Conservation (phyloP, 2,888 invertebrate species). For the Ecliptopera silaceata region DNA sequence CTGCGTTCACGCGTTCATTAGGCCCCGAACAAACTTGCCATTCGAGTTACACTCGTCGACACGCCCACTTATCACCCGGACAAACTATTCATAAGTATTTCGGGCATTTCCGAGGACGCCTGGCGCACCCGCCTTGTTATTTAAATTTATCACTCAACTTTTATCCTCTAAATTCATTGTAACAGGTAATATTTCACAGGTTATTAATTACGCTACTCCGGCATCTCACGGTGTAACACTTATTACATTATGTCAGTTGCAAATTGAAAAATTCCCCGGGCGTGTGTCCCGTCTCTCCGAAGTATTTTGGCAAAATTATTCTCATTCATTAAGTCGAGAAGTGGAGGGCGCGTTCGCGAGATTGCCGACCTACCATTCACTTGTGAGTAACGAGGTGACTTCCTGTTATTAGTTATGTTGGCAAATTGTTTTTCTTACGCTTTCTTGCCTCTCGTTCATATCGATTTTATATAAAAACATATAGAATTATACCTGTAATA, state of each 20-base stretch:
- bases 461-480: conserved; percentile 54
- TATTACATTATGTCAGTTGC: conserved; percentile 82
- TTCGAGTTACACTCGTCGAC: conserved; percentile 63
- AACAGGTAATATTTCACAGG: conserved; percentile 82
- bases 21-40: conserved; percentile 74
- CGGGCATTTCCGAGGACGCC: conserved; percentile 52
- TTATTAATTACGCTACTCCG: conserved; percentile 80
- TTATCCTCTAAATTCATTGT: conserved; percentile 81
- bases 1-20: conserved; percentile 82
- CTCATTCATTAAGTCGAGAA: conserved; percentile 81
- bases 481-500: conserved; percentile 44
- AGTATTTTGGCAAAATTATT: conserved; percentile 83
- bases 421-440: conserved; percentile 76
- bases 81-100: conserved; percentile 80
- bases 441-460: conserved; percentile 53
- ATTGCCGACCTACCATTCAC: conserved; percentile 79
- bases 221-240: conserved; percentile 81
- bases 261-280: conserved; percentile 83
- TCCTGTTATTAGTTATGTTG: conserved; percentile 79
- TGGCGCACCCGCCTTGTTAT: conserved; percentile 69
- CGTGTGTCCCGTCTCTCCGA: conserved; percentile 80
- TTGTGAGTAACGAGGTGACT: conserved; percentile 81
- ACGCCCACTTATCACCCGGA: conserved; percentile 73
- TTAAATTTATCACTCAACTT: conserved; percentile 83
- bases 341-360: conserved; percentile 75